Conservation (phyloP, 2,797 vertebrate genomes). For the Falco concolor region DNA sequence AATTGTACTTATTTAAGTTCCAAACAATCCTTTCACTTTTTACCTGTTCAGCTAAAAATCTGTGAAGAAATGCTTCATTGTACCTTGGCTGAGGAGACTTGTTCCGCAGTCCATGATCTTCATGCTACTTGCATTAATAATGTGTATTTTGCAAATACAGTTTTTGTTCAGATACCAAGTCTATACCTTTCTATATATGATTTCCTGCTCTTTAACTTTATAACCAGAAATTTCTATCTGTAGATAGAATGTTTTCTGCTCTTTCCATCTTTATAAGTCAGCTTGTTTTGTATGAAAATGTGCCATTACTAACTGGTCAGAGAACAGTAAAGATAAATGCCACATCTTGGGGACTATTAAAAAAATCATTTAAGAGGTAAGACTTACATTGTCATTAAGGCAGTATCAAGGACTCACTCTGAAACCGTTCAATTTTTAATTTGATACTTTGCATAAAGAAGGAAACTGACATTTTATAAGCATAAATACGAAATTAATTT, state of each 20-base stretch:
- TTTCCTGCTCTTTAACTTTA: not conserved
- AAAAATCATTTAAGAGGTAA: not conserved
- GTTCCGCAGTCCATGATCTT: not conserved
- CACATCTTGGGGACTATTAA: not conserved
- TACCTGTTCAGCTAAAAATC: not conserved
- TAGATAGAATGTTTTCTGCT: not conserved
- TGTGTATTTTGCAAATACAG: not conserved
- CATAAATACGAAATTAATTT: not conserved
- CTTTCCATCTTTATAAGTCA: not conserved
- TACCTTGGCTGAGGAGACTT: not conserved
- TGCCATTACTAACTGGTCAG: not conserved
- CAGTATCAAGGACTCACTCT: not conserved
- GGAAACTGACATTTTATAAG: not conserved
- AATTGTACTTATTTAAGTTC: not conserved
- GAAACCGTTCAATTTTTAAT: not conserved
- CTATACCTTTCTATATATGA: not conserved
- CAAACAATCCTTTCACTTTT: not conserved
- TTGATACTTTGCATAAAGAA: not conserved
- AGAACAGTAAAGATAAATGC: not conserved
- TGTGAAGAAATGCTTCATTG: not conserved
- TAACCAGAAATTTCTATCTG: not conserved
- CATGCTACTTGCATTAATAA: not conserved
- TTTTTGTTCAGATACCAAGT: not conserved
- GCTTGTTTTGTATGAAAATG: not conserved
- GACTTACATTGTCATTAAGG: not conserved